These are phyloP conservation scores for Frieseomelitta varia DNA, from an alignment of 1,140 invertebrate genomes.

Conservation along the genomic window DNA sequence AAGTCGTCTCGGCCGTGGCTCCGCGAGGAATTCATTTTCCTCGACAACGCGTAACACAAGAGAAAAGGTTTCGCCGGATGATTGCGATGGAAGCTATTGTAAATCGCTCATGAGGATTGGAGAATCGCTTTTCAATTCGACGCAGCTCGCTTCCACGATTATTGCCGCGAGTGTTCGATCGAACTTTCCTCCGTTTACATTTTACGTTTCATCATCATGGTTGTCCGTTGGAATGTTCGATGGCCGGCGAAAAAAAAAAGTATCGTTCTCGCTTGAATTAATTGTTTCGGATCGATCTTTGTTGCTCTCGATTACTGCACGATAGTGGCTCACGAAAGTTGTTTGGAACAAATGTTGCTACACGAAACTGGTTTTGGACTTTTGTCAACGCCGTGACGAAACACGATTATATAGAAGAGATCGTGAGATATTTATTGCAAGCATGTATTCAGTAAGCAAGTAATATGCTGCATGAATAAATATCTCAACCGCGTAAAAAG, in stretches of 20 bases:
- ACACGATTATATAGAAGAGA: too few species aligned
- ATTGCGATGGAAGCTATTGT: constrained; percentile 15
- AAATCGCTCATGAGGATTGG: constrained; percentile 28
- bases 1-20: not conserved
- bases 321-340: too few species aligned
- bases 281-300: not conserved
- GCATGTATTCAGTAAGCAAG: too few species aligned
- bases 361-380: too few species aligned
- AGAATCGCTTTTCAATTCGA: constrained; percentile 24
- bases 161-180: not conserved
- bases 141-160: constrained; percentile 1
- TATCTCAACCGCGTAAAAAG: too few species aligned
- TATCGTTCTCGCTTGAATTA: not conserved
- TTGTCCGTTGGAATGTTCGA: not conserved
- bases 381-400: too few species aligned
- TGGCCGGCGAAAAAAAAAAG: too few species aligned
- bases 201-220: not conserved
- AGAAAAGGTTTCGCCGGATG: not conserved
- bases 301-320: not conserved
- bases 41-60: not conserved
- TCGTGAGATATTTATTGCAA: too few species aligned
- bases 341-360: too few species aligned
- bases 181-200: not conserved
- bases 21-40: constrained; percentile 21
- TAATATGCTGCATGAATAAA: too few species aligned